Conservation (phyloP, 2,888 invertebrate genomes). For the Camptogramma bilineatum region DNA sequence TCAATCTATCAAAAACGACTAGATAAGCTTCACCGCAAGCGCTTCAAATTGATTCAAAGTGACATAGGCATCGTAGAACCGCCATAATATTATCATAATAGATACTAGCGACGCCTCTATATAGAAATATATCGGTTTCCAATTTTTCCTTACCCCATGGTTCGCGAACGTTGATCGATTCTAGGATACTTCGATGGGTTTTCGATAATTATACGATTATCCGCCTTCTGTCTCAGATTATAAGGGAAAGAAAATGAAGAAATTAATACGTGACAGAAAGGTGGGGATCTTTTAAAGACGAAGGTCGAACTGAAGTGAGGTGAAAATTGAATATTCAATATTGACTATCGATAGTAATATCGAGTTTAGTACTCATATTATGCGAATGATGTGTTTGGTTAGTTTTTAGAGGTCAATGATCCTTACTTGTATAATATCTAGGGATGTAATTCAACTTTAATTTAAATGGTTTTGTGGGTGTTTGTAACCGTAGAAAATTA, state of each 20-base stretch:
- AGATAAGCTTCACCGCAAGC: not conserved
- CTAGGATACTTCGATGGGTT: conserved; percentile 37
- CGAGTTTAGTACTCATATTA: too few relatives aligned
- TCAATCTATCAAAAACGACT: not conserved
- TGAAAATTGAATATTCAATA: too few relatives aligned
- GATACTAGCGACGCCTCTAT: conserved; percentile 59
- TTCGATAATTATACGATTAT: conserved; percentile 38
- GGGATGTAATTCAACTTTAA: too few relatives aligned
- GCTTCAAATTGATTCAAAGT: conserved; percentile 3
- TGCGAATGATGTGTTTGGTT: too few relatives aligned
- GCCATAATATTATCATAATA: conserved; percentile 65
- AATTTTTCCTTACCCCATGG: conserved; percentile 46
- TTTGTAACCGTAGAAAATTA: too few relatives aligned
- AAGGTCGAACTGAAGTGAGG: too few relatives aligned
- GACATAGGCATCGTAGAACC: conserved; percentile 39
- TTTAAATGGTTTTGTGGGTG: too few relatives aligned
- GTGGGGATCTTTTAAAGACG: too few relatives aligned
- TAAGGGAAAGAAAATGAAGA: conserved; percentile 21
- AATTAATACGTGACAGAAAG: too few relatives aligned
- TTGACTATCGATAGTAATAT: too few relatives aligned
- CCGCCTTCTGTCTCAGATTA: conserved; percentile 32
- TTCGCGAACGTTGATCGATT: conserved; percentile 40
- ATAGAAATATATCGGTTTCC: conserved; percentile 64
- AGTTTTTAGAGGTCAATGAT: too few relatives aligned
- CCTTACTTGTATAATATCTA: too few relatives aligned